These are phyloP conservation scores for Oreochromis aureus DNA, from an alignment of 2,113 vertebrate genomes.

Conservation along the genomic window DNA sequence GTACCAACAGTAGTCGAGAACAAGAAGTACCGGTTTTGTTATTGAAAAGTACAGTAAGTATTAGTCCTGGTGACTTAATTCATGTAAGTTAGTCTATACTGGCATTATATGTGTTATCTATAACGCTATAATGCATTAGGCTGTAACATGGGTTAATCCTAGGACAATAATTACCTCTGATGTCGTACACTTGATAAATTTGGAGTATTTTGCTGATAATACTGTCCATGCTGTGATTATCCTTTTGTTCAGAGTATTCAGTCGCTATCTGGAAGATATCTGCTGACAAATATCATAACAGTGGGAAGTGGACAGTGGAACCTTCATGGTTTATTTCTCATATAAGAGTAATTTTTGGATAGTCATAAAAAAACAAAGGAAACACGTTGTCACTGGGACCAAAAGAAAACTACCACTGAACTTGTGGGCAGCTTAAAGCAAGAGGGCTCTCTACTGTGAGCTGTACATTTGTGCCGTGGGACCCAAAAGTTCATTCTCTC, in stretches of 20 bases:
- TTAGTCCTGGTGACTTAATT: not conserved
- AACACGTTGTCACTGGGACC: not conserved
- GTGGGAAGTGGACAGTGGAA: not conserved
- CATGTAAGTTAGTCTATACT: not conserved
- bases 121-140: not conserved
- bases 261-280: not conserved
- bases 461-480: not conserved
- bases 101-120: not conserved
- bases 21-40: not conserved
- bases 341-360: not conserved
- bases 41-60: not conserved
- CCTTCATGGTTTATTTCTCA: not conserved
- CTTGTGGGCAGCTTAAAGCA: not conserved
- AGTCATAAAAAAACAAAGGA: not conserved
- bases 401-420: not conserved
- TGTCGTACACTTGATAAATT: not conserved
- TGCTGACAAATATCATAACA: not conserved
- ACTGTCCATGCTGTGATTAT: not conserved
- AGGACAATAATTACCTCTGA: not conserved
- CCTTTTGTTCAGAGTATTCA: not conserved
- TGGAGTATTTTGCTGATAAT: not conserved
- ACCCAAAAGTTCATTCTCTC: not conserved
- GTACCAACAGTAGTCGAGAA: fast-evolving
- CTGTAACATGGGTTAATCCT: fast-evolving
- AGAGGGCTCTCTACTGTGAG: not conserved